These are phyloP conservation scores for Scortum barcoo DNA, from an alignment of 2,113 vertebrate species.

Conservation along the genomic window DNA sequence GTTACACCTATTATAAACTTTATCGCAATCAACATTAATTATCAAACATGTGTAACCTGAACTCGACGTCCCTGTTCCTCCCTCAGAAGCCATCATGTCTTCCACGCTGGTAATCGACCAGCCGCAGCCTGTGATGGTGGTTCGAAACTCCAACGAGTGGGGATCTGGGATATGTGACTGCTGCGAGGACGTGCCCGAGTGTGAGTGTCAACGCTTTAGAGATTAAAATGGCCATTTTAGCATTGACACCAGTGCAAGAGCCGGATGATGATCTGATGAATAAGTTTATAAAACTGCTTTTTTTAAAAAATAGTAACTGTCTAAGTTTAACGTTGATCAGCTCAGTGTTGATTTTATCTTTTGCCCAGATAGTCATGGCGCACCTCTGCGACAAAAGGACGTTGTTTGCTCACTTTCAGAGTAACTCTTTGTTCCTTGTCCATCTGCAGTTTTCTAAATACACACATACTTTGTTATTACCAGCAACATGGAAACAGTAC, in stretches of 20 bases:
- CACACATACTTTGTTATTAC: not conserved
- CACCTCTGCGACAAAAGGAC: not conserved
- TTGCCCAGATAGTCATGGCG: not conserved
- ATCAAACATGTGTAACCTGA: not conserved
- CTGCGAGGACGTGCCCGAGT: constrained; percentile 64
- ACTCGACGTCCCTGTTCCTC: not conserved
- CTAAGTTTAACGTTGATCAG: not conserved
- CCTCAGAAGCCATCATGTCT: constrained; percentile 56
- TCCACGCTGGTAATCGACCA: constrained; percentile 71
- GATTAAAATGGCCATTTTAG: not conserved
- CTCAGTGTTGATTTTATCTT: not conserved
- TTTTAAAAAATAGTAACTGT: not conserved
- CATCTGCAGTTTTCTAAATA: not conserved
- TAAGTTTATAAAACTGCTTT: not conserved
- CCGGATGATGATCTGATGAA: not conserved
- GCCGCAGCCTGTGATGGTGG: constrained; percentile 65
- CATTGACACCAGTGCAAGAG: too few relatives aligned
- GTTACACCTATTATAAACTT: not conserved
- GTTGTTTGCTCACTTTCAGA: not conserved
- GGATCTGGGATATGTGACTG: constrained; percentile 77
- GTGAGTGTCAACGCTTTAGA: constrained; percentile 61
- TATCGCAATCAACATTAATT: not conserved
- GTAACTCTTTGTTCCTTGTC: not conserved
- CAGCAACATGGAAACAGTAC: not conserved
- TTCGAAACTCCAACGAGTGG: constrained; percentile 70